Evolutionary conservation across 1,140 invertebrate species (phyloP).

Genomic region (Aphelinus atriplicis): DNA sequence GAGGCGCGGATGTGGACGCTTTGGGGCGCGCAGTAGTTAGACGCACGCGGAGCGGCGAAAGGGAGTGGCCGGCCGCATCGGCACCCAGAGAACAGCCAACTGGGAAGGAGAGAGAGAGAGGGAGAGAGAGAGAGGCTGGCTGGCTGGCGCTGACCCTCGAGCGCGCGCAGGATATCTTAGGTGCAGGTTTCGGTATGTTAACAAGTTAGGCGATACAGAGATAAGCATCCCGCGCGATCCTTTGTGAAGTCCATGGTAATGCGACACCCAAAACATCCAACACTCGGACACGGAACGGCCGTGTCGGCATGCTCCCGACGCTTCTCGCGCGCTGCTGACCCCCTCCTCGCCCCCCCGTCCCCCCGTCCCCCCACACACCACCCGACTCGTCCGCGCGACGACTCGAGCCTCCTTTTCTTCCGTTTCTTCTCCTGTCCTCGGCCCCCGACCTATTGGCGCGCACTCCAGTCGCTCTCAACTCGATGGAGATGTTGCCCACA

Average conservation of each 20-base stretch:
- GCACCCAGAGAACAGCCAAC: slow-evolving; percentile 10
- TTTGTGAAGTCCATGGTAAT: slow-evolving; percentile 18
- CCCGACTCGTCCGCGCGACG: too few species aligned
- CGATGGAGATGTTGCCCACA: too few species aligned
- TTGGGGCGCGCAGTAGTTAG: not conserved
- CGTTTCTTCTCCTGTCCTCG: too few species aligned
- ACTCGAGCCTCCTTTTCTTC: too few species aligned
- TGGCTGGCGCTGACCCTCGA: not conserved
- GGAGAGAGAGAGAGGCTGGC: slow-evolving; percentile 16
- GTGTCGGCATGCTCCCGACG: not conserved
- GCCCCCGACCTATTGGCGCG: too few species aligned
- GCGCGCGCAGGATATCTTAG: slow-evolving; percentile 15
- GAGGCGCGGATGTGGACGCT: slow-evolving; percentile 15
- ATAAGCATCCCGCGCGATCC: slow-evolving; percentile 32
- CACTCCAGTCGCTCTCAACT: too few species aligned
- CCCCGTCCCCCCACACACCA: not conserved
- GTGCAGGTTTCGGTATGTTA: slow-evolving; percentile 40
- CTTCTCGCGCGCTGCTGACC: not conserved
- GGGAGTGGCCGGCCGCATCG: not conserved
- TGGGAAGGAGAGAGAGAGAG: slow-evolving; percentile 27
- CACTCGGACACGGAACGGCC: slow-evolving; percentile 7
- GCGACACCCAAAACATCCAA: slow-evolving; percentile 32
- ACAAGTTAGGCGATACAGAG: slow-evolving; percentile 43
- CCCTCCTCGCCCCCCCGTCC: not conserved
- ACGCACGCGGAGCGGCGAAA: slow-evolving; percentile 5